These are phyloP conservation scores for Pampus argenteus DNA, from an alignment of 2,797 vertebrate genomes.

Conservation along the genomic window DNA sequence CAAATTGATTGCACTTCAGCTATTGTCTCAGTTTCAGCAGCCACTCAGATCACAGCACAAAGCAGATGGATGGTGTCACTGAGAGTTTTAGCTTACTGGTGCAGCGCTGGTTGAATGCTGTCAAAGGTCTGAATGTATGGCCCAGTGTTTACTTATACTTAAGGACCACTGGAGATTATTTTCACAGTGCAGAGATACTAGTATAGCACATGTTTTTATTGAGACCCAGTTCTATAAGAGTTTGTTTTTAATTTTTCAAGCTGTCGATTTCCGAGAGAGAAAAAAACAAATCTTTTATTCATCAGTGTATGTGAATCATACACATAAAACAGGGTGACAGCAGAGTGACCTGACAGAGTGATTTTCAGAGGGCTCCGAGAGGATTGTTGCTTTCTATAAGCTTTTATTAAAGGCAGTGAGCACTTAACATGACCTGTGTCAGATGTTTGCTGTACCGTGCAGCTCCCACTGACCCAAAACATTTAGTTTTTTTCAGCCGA, in stretches of 20 bases:
- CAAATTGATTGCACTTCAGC: slow-evolving; percentile 53
- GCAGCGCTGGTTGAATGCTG: slow-evolving; percentile 12
- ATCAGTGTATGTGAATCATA: not conserved
- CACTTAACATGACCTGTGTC: not conserved
- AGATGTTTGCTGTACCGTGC: not conserved
- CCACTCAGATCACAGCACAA: slow-evolving; percentile 33
- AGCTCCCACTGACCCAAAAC: slow-evolving; percentile 10
- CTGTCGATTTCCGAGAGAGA: no score
- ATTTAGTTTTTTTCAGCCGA: slow-evolving; percentile 1
- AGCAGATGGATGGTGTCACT: slow-evolving; percentile 61
- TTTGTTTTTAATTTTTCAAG: no score
- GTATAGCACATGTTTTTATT: not conserved
- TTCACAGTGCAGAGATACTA: not conserved
- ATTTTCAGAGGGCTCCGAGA: not conserved
- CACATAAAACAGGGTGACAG: not conserved
- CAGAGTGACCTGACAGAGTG: not conserved
- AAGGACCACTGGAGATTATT: not conserved
- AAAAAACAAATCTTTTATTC: no score
- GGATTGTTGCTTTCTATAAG: not conserved
- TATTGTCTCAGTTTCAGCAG: slow-evolving; percentile 70
- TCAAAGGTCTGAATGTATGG: slow-evolving; percentile 17
- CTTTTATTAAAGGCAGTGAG: slow-evolving; percentile 3
- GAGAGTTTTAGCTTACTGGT: slow-evolving; percentile 42
- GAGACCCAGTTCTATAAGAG: no score
- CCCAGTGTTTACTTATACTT: not conserved